Base-by-base conservation (phyloP, 2,888 invertebrate species). In the Pandemis cinnamomeana region DNA sequence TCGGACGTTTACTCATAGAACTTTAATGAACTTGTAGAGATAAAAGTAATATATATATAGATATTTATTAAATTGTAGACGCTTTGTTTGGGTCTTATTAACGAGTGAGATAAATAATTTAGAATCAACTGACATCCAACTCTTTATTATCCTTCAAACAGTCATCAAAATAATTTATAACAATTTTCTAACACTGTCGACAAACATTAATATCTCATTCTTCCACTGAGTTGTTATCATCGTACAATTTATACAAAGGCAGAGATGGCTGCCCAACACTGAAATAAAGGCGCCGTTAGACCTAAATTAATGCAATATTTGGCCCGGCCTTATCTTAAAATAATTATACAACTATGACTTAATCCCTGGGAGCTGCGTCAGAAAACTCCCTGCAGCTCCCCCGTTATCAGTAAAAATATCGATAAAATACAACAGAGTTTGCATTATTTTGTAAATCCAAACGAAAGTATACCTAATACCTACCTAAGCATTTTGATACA, bases 91-190 rank as follows among this genome's bases (percentile, higher is more conserved):
- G 51, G 66, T 71, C 20, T 20, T 55, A 48, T 13, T 55, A 60
- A 72, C 69, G 58, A 76, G 64, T 67, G 69, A 76, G 76, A 71
- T 42, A 53, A 75, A 58, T 76, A 87, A 90, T 90, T 87, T 84
- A 90, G 85, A 84, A 83, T 83, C 82, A 77, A 83, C 66, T 94
- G 94, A 95, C 94, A 95, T 95, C 94, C 94, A 95, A 94, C 94
- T 94, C 94, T 95, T 94, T 95, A 95, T 95, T 95, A 94, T 94
- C 92, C 88, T 94, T 94, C 92, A 94, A 94, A 94, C 94, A 94
- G 94, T 95, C 94, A 94, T 95, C 94, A 95, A 95, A 94, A 95
- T 94, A 95, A 95, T 95, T 95, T 95, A 94, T 94, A 94, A 95
- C 94, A 94, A 94, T 93, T 94, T 94, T 94, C 94, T 93, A 93